A percentile compares a stretch with the other conserved stretches of the same genome.
These are phyloP conservation scores for Himalopsyche phryganea DNA, from an alignment of 1,140 invertebrate species.

Conservation along the genomic window DNA sequence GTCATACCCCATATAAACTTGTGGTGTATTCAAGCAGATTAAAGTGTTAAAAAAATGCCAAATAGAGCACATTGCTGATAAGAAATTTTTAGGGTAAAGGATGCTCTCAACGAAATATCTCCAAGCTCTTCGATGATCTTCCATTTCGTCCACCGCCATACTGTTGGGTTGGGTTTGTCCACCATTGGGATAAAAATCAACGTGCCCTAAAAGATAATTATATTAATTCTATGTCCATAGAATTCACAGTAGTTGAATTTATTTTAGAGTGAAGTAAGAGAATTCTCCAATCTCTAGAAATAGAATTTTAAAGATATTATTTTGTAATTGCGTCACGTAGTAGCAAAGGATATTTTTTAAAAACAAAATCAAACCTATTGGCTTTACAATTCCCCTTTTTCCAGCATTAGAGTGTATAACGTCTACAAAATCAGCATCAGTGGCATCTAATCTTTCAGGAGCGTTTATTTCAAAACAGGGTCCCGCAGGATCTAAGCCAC, in stretches of 20 bases:
- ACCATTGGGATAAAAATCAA: slow-evolving; percentile 3
- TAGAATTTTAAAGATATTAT: too few relatives aligned
- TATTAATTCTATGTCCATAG: neutral
- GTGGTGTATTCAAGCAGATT: neutral
- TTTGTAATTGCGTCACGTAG: too few relatives aligned
- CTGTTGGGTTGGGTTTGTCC: neutral
- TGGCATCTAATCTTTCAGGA: slow-evolving; percentile 53
- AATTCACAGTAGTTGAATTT: neutral
- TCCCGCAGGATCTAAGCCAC: slow-evolving; percentile 61
- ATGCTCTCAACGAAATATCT: neutral
- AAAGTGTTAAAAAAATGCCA: neutral
- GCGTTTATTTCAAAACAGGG: slow-evolving; percentile 56
- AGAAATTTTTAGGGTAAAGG: neutral
- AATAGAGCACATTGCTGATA: neutral
- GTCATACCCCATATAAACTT: neutral
- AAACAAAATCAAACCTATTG: too few relatives aligned
- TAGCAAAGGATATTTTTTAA: too few relatives aligned
- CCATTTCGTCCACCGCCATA: too few relatives aligned
- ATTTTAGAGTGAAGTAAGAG: too few relatives aligned
- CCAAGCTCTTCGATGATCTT: neutral
- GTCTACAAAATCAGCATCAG: slow-evolving; percentile 61
- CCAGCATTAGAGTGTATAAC: slow-evolving; percentile 69
- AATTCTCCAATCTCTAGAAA: too few relatives aligned
- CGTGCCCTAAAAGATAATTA: neutral
- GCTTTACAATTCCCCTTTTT: slow-evolving; percentile 34